These are phyloP conservation scores for Heterodera schachtii DNA, from an alignment of 1,140 invertebrate species.

Conservation along the genomic window DNA sequence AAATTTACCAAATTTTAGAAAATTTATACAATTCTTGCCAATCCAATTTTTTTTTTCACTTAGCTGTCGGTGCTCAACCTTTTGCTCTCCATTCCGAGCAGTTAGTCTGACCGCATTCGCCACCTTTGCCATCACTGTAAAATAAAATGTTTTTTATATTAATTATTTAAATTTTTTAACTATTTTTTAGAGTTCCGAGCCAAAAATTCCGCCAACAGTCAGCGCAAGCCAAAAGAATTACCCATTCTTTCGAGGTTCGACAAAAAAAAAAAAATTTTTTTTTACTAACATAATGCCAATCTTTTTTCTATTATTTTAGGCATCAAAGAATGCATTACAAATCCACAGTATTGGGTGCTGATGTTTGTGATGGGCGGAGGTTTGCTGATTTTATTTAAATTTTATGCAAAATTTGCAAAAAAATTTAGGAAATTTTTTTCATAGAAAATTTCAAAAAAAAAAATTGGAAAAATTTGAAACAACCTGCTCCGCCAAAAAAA, in stretches of 20 bases:
- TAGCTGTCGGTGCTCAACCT: constrained; percentile 48
- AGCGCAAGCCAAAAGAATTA: constrained; percentile 57
- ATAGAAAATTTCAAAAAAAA: no score
- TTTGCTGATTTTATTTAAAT: neutral
- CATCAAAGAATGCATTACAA: constrained; percentile 59
- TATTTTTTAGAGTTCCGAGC: constrained; percentile 56
- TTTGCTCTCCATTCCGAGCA: constrained; percentile 53
- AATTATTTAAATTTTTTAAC: no score
- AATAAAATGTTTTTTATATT: neutral
- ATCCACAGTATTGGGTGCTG: constrained; percentile 55
- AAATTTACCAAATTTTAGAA: no score
- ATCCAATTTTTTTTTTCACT: neutral
- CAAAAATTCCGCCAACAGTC: constrained; percentile 59
- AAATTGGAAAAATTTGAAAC: no score
- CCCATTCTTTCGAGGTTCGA: constrained; percentile 59
- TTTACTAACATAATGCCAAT: no score
- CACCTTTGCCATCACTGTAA: constrained; percentile 50
- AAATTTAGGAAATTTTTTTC: no score
- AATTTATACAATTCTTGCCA: no score
- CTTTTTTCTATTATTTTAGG: constrained; percentile 41
- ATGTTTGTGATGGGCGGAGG: constrained; percentile 60
- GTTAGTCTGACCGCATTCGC: constrained; percentile 53
- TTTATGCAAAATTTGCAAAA: no score
- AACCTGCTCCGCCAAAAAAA: no score
- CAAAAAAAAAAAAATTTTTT: no score